Evolutionary conservation across 2,888 invertebrate genomes (phyloP).

Genomic region (Agrotis clavis): DNA sequence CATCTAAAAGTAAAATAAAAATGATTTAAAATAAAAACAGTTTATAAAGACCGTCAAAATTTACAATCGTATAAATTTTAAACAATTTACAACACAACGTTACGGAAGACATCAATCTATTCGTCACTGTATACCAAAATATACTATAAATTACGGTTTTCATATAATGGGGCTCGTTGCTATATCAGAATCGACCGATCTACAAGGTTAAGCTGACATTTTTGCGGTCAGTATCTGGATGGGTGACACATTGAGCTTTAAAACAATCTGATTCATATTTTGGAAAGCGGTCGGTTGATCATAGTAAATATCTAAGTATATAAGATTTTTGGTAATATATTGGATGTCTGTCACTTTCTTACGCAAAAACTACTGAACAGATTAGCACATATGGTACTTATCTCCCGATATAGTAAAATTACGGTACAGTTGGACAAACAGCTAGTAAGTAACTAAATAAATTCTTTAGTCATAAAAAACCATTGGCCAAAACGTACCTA

Average conservation of each 20-base stretch:
- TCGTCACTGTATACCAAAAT: constrained; percentile 55
- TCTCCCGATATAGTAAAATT: no score
- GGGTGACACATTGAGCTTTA: constrained; percentile 16
- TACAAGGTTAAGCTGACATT: constrained; percentile 36
- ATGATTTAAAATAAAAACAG: constrained; percentile 36
- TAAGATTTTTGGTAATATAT: no score
- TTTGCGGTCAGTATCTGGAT: constrained; percentile 6
- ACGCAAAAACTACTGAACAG: no score
- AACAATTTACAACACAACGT: constrained; percentile 41
- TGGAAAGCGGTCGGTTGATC: background rate
- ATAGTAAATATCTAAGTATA: constrained; percentile 6
- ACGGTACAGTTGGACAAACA: no score
- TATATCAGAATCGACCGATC: constrained; percentile 8
- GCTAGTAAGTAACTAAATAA: no score
- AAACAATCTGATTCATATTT: background rate
- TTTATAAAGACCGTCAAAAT: constrained; percentile 35
- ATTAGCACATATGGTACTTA: no score
- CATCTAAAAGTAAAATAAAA: constrained; percentile 9
- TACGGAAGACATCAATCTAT: constrained; percentile 56
- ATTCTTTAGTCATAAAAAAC: no score
- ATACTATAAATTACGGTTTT: constrained; percentile 43
- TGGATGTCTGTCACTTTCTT: no score
- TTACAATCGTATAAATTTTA: constrained; percentile 45
- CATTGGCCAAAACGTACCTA: no score
- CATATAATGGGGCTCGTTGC: constrained; percentile 7